These are phyloP conservation scores for Lycophotia porphyrea DNA, from an alignment of 2,888 invertebrate species.

Conservation along the genomic window DNA sequence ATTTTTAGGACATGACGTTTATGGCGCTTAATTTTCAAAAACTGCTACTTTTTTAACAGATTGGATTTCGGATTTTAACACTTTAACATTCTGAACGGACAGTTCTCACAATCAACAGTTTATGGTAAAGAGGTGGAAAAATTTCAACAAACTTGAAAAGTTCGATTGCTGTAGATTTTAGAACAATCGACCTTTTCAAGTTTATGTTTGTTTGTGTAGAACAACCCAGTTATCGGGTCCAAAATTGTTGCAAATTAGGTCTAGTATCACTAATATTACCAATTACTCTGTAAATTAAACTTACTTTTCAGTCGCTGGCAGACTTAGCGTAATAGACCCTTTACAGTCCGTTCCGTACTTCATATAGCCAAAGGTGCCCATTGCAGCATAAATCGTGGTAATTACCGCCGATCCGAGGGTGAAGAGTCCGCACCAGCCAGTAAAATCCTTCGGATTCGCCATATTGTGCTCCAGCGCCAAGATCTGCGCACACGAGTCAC, in stretches of 20 bases:
- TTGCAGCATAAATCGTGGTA: constrained; percentile 87
- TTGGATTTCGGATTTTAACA: too few species aligned
- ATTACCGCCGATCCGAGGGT: constrained; percentile 95
- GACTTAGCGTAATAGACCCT: constrained; percentile 96
- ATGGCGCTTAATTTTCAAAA: too few species aligned
- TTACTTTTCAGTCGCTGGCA: constrained; percentile 92
- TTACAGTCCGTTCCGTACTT: constrained; percentile 93
- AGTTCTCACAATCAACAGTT: too few species aligned
- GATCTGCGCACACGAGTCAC: constrained; percentile 88
- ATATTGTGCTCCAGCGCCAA: constrained; percentile 98
- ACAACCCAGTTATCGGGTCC: too few species aligned
- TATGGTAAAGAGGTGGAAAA: too few species aligned
- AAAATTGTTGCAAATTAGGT: neutral
- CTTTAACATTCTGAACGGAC: too few species aligned
- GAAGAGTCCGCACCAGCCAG: constrained; percentile 94
- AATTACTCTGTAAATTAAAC: neutral
- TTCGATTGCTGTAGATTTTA: too few species aligned
- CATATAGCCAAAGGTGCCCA: constrained; percentile 97
- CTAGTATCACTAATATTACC: neutral
- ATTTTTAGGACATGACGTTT: too few species aligned
- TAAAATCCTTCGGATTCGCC: constrained; percentile 95
- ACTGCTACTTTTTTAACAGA: too few species aligned
- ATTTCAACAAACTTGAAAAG: too few species aligned
- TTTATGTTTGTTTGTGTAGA: too few species aligned
- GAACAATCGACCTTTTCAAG: too few species aligned